Conservation (phyloP, 1,140 invertebrate genomes). For the Aricia agestis region DNA sequence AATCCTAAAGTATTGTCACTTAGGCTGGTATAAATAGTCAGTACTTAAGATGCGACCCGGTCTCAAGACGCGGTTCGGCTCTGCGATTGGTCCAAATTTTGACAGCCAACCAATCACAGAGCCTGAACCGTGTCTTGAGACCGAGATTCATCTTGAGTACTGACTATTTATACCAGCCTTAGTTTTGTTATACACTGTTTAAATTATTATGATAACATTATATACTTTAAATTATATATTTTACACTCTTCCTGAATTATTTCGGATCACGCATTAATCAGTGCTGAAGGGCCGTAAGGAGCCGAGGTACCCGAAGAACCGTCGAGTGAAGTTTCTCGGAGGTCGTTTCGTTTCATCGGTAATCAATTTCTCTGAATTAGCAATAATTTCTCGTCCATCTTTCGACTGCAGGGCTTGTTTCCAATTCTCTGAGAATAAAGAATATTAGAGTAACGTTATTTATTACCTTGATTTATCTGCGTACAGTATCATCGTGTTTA, state of each 20-base stretch:
- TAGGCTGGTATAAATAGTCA: too few relatives aligned
- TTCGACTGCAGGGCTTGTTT: slow-evolving; percentile 26
- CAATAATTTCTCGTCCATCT: slow-evolving; percentile 28
- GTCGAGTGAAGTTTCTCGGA: slow-evolving; percentile 38
- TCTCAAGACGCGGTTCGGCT: too few relatives aligned
- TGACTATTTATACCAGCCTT: too few relatives aligned
- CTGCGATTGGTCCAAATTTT: too few relatives aligned
- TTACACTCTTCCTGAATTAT: background rate
- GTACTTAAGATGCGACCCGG: too few relatives aligned
- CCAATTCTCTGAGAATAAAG: slow-evolving; percentile 29
- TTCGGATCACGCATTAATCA: slow-evolving; percentile 31
- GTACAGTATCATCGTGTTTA: background rate
- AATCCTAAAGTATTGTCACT: too few relatives aligned
- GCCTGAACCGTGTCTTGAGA: too few relatives aligned
- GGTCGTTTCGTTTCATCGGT: slow-evolving; percentile 36
- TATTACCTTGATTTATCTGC: background rate
- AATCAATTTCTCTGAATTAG: slow-evolving; percentile 25
- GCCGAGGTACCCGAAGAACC: slow-evolving; percentile 40
- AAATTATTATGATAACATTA: too few relatives aligned
- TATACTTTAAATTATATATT: background rate
- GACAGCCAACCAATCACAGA: too few relatives aligned
- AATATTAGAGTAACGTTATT: slow-evolving; percentile 9
- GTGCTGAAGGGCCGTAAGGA: slow-evolving; percentile 45
- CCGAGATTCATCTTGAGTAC: too few relatives aligned
- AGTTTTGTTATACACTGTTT: too few relatives aligned